Evolutionary conservation across 2,888 invertebrate genomes (phyloP), one percentile per base, ranked within the genome.

Genomic region (Kryphioiulus occultus): DNA sequence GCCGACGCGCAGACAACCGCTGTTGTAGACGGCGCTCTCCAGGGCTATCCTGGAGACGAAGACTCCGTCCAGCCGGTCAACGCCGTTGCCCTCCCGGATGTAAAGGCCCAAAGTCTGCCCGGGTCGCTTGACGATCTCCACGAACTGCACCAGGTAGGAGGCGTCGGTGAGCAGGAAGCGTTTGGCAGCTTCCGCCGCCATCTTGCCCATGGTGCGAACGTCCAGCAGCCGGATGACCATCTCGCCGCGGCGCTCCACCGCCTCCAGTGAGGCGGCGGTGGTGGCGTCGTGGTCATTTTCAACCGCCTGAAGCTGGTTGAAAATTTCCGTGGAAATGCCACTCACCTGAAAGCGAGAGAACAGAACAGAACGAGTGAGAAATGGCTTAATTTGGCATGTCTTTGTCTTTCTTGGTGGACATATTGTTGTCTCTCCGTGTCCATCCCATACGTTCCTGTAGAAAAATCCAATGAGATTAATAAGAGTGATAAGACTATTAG

Each of bases 31-130:
- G 53, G 98, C 98, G 85, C 98, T 98, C 92, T 98, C 98, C 91
- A 98, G 94, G 59, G 99, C 99, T 92, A 98, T 97, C 91, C 96
- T 93, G 12, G 99, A 99, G 92, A 99, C 99, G 93, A 99, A 99
- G 89, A 99, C 99, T 85, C 99, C 99, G 91, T 98, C 98, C 85
- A 95, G 95, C 89, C 98, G 94, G 91, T 98, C 97, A 87, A 96
- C 95, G n/a, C 99, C 99, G 91, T 99, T 99, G n/a, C 99, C 99
- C 91, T 99, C 99, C 78, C 99, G 94, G 91, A 99, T 99, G 92
- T 99, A 99, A 89, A 99, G 94, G 83, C 99, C 99, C 89, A 99
- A 93, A 39, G 99, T 99, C 93, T 99, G 99, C 19, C 99, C 99
- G 0, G 99, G 99, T 90, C 99, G 95, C 93, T 99, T 99, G 90